Evolutionary conservation across 2,888 invertebrate genomes (phyloP), one percentile per base, ranked within the genome.

Genomic region (Chirona hameri): DNA sequence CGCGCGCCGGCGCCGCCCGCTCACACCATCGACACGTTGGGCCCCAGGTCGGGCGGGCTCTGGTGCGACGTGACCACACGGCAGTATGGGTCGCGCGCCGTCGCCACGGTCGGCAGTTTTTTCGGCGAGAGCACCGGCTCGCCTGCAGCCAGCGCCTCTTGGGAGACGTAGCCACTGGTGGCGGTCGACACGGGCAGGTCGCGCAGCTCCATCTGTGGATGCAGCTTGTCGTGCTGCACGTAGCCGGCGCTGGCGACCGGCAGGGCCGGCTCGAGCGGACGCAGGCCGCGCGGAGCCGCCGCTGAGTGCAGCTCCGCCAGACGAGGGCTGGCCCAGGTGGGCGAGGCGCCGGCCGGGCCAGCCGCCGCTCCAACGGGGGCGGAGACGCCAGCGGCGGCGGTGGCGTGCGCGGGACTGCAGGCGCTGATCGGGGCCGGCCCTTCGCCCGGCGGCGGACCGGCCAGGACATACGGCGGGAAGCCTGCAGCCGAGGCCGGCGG

Each of bases 401-500:
- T 21, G 39, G 24, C 76, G 76, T 76, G 76, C 39, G 76, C 46
- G 21, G 76, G 76, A 18, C 39, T 39, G 46, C 76, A 76, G 10
- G 39, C 15, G 46, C 39, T 39, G 39, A 76, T 24, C 76, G 76
- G 39, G 5, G 39, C 2, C 39, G 76, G 76, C 10, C 39, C 76
- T 7, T 76, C 76, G 7, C 39, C 21, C 31, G 72, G 27, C 76
- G 76, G 76, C 76, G 76, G 76, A 5, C 76, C 76, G 76, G 76
- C 76, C 46, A 76, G 76, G 46, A 76, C 76, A 24, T 76, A 76
- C 39, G 76, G 76, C 76, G 76, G 76, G 76, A 76, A 76, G 76
- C 76, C 76, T 24, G 76, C 24, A 10, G n/a, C 76, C 24, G 46
- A 46, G 3, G 76, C 39, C 76, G 76, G 76, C 39, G 39, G 76